Base-by-base conservation (phyloP, 1,140 invertebrate genomes). In the Hyles euphorbiae region DNA sequence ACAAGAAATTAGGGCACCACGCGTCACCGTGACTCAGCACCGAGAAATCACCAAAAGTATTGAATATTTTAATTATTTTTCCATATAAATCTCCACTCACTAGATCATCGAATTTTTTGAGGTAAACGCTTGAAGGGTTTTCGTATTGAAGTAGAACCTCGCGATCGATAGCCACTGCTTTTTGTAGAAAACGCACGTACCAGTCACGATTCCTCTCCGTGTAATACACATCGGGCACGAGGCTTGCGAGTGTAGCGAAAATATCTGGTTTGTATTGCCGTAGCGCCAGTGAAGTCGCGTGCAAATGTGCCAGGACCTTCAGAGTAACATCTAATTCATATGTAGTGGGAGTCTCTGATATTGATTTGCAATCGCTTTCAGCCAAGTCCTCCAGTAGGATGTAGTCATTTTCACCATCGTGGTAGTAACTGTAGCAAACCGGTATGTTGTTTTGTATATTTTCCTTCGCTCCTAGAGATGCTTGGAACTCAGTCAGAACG, bases 1-100 rank as follows among this genome's bases (percentile, higher is more conserved):
- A 60, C 7, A 76, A 50, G 34, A 78, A 80, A 45, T 80, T 78
- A 2, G 68, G 61, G 46, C 58, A 66, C 77, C 71, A 76, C 3
- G 65, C 69, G 43, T 80, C 75, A 3, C 75, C 77, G 36, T 80
- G 75, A 51, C 61, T 67, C 3, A 78, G 48, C 3, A 73, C 70
- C 2, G 61, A 9, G 52, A 70, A 54, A 8, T 68, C 63, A 34
- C 68, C 65, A 6, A 48, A 45, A 9, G 62, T 59, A 1, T 59
- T 52, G 3, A 54, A 50, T 43, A 76, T 32, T 46, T 61, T 34
- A 5, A 71, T 67, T 9, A 76, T 43, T 36, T 67, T 56, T 33
- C 58, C 55, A 53, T 80, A 77, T n/a, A 66, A 47, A 58, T 78
- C 70, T 36, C 56, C 45, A 12, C 59, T 52, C 9, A 67, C 11